Base-by-base conservation (phyloP, 2,113 vertebrate genomes). In the Rhynchopsitta pachyrhyncha region DNA sequence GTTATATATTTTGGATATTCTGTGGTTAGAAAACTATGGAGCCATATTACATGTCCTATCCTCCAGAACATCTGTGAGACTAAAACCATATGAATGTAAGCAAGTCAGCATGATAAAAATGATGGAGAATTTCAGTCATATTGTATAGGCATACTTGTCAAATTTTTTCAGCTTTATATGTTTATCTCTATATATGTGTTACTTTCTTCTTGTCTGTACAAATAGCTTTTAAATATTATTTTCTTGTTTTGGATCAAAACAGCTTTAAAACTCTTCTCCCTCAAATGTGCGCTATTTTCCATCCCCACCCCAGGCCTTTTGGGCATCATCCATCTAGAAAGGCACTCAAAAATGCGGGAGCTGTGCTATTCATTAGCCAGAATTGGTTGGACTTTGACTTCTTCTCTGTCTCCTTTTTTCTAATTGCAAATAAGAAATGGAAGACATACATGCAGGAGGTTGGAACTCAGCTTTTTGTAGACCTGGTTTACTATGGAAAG, bases 1-100 rank as follows among this genome's bases (percentile, higher is more conserved):
- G 96, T 96, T 96, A 96, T 96, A 89, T 96, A 97, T 95, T 96
- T 94, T 96, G 95, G 95, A 96, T 97, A 94, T 96, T 96, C 92
- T 96, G 92, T 97, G 96, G 96, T 96, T 96, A 96, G 95, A 94
- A 96, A 97, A 95, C 96, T 95, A 93, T 93, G 93, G 92, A 97
- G 86, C 91, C 92, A 93, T 91, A 95, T 97, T 97, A 96, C 91
- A 94, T 94, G 92, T 95, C 59, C 92, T 95, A 93, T 91, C 96
- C 93, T 96, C 95, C 95, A 95, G 95, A 96, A 96, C 95, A 97
- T 94, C 95, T 96, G 95, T 94, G 93, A 94, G 91, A 92, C 88
- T 84, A 62, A 96, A 95, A 93, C 90, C 93, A 88, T 93, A 86
- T 44, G 88, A 95, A 81, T 83, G 80, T 82, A 95, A 92, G 92